A percentile compares a stretch with the other conserved stretches of the same genome.
phyloP scores from a whole-genome alignment of 2,888 invertebrate species.

The Dicranocentrus wangi region DNA sequence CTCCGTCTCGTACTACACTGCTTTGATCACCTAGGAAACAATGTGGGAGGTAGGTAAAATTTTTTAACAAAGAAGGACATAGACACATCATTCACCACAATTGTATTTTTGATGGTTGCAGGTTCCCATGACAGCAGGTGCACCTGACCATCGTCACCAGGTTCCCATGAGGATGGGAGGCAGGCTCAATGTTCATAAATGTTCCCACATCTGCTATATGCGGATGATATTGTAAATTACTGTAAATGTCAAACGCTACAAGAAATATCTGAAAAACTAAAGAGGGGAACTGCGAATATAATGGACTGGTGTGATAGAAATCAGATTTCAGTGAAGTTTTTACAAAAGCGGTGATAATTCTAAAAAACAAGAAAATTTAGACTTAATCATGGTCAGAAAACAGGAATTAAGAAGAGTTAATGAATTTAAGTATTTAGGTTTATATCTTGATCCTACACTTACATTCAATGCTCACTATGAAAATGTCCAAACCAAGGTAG shows the following conservation, averaged over 20 bases:
- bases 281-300: neutral
- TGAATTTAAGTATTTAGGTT: neutral
- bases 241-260: neutral
- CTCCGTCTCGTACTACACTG: no score
- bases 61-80: no score
- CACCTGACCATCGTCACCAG: no score
- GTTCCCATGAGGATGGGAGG: no score
- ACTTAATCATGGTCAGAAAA: neutral
- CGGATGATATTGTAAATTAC: neutral
- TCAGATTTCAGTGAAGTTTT: neutral
- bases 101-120: no score
- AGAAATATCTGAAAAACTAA: neutral
- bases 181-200: conserved; percentile 1
- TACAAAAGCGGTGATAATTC: neutral
- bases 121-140: no score
- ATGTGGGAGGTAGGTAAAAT: no score
- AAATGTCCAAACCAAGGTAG: neutral
- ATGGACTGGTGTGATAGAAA: neutral
- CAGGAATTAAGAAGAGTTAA: neutral
- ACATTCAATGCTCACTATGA: neutral
- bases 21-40: no score
- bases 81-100: no score
- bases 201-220: neutral
- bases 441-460: neutral
- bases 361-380: neutral